Percentiles rank a stretch among this genome's conserved stretches.
Evolutionary conservation across 2,797 vertebrate genomes (phyloP).

Genomic region (Pangasius sanitwongsei): DNA sequence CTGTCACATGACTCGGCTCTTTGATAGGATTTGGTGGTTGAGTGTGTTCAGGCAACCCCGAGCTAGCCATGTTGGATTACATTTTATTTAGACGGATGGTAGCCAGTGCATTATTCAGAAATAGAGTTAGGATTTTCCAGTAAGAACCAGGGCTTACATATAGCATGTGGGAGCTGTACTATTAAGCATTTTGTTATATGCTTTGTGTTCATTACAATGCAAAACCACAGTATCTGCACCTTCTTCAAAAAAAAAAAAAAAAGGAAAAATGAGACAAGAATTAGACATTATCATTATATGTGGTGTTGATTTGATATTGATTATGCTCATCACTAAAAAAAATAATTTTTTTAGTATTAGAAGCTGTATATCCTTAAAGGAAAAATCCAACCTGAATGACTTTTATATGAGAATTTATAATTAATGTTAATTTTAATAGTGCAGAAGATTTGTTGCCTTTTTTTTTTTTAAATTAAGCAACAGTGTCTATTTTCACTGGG

Average conservation of each 20-base stretch:
- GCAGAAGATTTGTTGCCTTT: neutral
- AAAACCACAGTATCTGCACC: neutral
- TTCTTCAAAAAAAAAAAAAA: neutral
- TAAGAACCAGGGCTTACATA: neutral
- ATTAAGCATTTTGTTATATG: neutral
- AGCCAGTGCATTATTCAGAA: constrained; percentile 63
- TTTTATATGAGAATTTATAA: neutral
- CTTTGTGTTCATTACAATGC: neutral
- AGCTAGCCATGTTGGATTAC: constrained; percentile 54
- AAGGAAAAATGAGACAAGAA: neutral
- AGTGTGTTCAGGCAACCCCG: constrained; percentile 44
- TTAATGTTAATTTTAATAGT: neutral
- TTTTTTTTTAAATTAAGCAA: neutral
- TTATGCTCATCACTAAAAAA: neutral
- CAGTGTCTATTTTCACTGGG: neutral
- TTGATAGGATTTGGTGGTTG: constrained; percentile 45
- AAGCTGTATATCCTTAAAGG: neutral
- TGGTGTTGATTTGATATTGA: too few species aligned
- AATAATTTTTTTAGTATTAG: neutral
- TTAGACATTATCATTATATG: neutral
- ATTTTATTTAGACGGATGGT: constrained; percentile 50
- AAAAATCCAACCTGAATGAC: neutral
- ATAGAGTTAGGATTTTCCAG: constrained; percentile 45
- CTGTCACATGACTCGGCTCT: constrained; percentile 47
- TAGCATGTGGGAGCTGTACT: neutral